Conservation (phyloP, 2,797 vertebrate species). For the Gymnocypris eckloni region DNA sequence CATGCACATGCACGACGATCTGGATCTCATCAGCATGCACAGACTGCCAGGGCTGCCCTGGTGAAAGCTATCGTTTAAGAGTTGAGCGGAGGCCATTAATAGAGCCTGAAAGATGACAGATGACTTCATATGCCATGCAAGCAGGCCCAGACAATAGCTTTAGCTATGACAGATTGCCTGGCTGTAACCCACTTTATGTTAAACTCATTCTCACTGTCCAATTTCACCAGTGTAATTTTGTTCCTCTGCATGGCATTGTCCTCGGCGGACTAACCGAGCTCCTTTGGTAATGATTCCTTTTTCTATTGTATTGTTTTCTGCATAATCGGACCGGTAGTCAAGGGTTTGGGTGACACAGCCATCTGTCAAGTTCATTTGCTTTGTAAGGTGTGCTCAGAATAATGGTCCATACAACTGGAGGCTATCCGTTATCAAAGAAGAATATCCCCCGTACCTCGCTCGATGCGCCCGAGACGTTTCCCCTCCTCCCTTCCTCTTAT, state of each 20-base stretch:
- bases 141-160: constrained; percentile 94
- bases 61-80: constrained; percentile 55
- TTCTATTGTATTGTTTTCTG: constrained; percentile 99
- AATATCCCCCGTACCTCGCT: constrained; percentile 68
- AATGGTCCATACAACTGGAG: constrained; percentile 91
- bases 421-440: constrained; percentile 92
- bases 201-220: constrained; percentile 99
- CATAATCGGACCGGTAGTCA: constrained; percentile 99
- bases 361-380: constrained; percentile 99
- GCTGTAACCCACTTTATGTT: constrained; percentile 99
- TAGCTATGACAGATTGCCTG: constrained; percentile 98
- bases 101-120: constrained; percentile 92
- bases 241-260: constrained; percentile 89
- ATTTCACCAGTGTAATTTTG: constrained; percentile 99
- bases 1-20: neutral
- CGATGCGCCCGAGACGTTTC: constrained; percentile 40
- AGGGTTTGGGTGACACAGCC: constrained; percentile 99
- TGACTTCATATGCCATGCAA: constrained; percentile 99
- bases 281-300: constrained; percentile 97
- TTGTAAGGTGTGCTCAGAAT: constrained; percentile 93
- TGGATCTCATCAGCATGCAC: constrained; percentile 25
- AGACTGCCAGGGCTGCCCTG: constrained; percentile 1
- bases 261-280: constrained; percentile 90
- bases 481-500: constrained; percentile 58
- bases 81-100: constrained; percentile 89